These are phyloP conservation scores for Tonatia bakeri DNA, from an alignment of 2,113 vertebrate species.

Conservation along the genomic window DNA sequence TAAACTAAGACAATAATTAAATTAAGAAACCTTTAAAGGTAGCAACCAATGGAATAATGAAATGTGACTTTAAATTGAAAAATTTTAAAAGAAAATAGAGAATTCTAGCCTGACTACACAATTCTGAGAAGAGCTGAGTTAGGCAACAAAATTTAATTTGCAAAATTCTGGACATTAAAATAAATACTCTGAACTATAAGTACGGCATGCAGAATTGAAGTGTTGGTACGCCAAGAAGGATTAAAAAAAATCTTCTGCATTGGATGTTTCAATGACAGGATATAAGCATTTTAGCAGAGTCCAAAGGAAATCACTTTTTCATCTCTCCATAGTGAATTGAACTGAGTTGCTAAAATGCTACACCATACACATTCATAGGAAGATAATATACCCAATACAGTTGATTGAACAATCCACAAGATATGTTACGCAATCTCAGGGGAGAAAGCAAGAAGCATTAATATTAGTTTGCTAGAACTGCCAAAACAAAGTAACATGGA, in stretches of 20 bases:
- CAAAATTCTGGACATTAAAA: not conserved
- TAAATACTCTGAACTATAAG: not conserved
- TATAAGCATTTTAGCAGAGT: not conserved
- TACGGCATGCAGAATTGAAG: not conserved
- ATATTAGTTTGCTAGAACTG: not conserved
- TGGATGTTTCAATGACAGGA: not conserved
- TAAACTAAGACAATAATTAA: not conserved
- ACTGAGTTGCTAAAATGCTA: not conserved
- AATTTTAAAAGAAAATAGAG: not conserved
- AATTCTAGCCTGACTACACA: not conserved
- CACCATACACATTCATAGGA: not conserved
- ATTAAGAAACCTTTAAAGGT: not conserved
- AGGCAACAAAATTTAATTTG: not conserved
- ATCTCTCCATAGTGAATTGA: not conserved
- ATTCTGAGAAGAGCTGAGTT: not conserved
- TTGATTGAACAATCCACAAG: not conserved
- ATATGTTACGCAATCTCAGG: not conserved
- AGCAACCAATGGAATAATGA: not conserved
- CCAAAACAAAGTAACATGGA: not conserved
- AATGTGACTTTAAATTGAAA: not conserved
- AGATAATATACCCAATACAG: not conserved
- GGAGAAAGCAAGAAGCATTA: not conserved
- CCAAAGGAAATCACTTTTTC: not conserved
- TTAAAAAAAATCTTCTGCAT: not conserved
- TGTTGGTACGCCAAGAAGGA: not conserved